A percentile compares a stretch with the other conserved stretches of the same genome.
Evolutionary conservation across 2,797 vertebrate species (phyloP).

Genomic region (Chromobotia macracanthus): DNA sequence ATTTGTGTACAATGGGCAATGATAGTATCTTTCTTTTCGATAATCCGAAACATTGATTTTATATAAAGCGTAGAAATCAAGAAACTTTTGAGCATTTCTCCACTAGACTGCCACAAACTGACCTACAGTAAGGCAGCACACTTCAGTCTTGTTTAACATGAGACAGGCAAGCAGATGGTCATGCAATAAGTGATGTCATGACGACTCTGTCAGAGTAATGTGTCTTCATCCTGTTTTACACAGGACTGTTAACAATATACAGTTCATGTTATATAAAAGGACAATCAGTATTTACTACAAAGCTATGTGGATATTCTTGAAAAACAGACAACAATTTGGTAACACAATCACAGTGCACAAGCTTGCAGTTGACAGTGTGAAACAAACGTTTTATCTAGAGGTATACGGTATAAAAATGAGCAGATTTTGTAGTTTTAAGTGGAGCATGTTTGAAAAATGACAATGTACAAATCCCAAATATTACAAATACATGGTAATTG

Average conservation of each 20-base stretch:
- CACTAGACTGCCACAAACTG: conserved; percentile 11
- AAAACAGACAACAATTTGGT: conserved; percentile 88
- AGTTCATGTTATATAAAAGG: conserved; percentile 75
- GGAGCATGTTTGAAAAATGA: conserved; percentile 58
- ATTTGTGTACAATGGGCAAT: conserved; percentile 46
- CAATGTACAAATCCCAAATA: conserved; percentile 36
- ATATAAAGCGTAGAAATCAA: conserved; percentile 14
- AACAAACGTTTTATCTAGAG: conserved; percentile 59
- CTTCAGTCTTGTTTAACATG: conserved; percentile 55
- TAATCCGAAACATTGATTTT: conserved; percentile 4
- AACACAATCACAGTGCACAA: conserved; percentile 98
- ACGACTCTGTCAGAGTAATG: conserved; percentile 44
- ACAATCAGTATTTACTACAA: conserved; percentile 87
- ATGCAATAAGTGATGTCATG: conserved; percentile 64
- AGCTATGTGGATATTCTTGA: conserved; percentile 88
- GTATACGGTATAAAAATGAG: conserved; percentile 62
- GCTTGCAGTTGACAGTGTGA: conserved; percentile 90
- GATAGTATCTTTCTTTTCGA: neutral
- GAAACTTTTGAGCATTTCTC: conserved; percentile 27
- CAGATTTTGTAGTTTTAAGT: conserved; percentile 36
- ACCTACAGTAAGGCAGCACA: conserved; percentile 24
- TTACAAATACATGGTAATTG: conserved; percentile 36
- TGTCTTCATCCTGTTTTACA: conserved; percentile 57
- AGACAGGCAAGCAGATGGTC: conserved; percentile 60
- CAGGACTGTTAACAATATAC: conserved; percentile 47